A percentile compares a stretch with the other conserved stretches of the same genome.
phyloP scores from a whole-genome alignment of 2,888 invertebrate species.

The Pyrocoelia pectoralis region DNA sequence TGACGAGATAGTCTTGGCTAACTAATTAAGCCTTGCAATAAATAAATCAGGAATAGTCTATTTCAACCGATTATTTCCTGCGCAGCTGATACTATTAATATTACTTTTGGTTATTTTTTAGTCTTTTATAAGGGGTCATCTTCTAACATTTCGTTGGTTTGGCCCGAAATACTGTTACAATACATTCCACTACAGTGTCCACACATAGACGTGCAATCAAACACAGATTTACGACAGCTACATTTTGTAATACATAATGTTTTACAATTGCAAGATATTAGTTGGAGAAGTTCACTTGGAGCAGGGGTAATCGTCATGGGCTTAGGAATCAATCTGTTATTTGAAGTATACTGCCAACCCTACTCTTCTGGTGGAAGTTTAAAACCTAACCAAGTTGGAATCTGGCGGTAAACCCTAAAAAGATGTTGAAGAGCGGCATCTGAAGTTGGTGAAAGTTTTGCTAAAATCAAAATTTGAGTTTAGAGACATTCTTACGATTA shows the following conservation, averaged over 20 bases:
- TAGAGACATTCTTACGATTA: too few relatives aligned
- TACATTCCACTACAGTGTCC: neutral
- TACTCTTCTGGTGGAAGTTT: constrained; percentile 8
- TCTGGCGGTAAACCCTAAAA: neutral
- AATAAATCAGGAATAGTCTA: too few relatives aligned
- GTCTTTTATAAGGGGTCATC: too few relatives aligned
- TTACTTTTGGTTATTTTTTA: constrained; percentile 2
- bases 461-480: too few relatives aligned
- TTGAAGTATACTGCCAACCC: constrained; percentile 6
- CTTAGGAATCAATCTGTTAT: constrained; percentile 1
- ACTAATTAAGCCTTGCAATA: neutral
- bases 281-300: too few relatives aligned
- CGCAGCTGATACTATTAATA: neutral
- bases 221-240: constrained; percentile 8
- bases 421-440: constrained; percentile 3
- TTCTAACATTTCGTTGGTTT: too few relatives aligned
- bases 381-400: constrained; percentile 4
- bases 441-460: too few relatives aligned
- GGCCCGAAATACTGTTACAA: too few relatives aligned
- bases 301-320: too few relatives aligned
- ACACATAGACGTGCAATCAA: constrained; percentile 13
- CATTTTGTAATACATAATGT: constrained; percentile 4
- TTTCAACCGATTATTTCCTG: neutral
- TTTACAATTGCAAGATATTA: constrained; percentile 11
- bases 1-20: neutral